A percentile compares a stretch with the other conserved stretches of the same genome.
These are phyloP conservation scores for Synergus itoensis DNA, from an alignment of 2,888 invertebrate species.

Conservation along the genomic window DNA sequence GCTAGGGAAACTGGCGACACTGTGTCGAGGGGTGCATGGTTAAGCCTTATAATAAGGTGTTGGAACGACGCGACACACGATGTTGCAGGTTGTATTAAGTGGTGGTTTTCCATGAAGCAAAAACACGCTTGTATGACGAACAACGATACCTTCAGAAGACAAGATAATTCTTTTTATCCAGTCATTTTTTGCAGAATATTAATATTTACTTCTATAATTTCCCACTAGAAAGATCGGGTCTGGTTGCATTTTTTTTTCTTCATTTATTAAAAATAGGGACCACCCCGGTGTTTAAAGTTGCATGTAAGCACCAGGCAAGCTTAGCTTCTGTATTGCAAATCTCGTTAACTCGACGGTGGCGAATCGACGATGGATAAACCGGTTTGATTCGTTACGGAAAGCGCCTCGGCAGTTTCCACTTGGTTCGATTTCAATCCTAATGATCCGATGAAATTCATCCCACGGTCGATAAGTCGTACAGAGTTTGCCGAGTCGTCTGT, in stretches of 20 bases:
- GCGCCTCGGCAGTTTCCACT: constrained; percentile 65
- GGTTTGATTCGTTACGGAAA: constrained; percentile 56
- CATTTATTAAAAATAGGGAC: not conserved
- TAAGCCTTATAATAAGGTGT: constrained; percentile 36
- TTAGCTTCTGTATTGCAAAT: constrained; percentile 35
- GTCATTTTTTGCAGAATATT: not conserved
- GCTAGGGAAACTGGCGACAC: constrained; percentile 24
- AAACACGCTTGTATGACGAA: not conserved
- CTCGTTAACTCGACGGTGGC: constrained; percentile 38
- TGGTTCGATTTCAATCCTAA: constrained; percentile 68
- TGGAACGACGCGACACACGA: constrained; percentile 22
- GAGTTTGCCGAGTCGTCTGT: constrained; percentile 19
- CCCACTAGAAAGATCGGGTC: no score
- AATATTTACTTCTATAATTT: not conserved
- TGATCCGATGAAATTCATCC: constrained; percentile 67
- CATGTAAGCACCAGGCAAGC: not conserved
- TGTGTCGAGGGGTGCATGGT: constrained; percentile 29
- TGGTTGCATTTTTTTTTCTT: no score
- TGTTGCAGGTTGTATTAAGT: constrained; percentile 36
- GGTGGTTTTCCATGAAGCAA: not conserved
- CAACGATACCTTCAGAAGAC: not conserved
- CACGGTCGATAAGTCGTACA: constrained; percentile 49
- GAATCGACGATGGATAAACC: constrained; percentile 61
- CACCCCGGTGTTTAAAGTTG: not conserved
- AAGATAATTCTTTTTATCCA: not conserved